Conservation (phyloP, 2,797 vertebrate species). For the Glyptemys insculpta region DNA sequence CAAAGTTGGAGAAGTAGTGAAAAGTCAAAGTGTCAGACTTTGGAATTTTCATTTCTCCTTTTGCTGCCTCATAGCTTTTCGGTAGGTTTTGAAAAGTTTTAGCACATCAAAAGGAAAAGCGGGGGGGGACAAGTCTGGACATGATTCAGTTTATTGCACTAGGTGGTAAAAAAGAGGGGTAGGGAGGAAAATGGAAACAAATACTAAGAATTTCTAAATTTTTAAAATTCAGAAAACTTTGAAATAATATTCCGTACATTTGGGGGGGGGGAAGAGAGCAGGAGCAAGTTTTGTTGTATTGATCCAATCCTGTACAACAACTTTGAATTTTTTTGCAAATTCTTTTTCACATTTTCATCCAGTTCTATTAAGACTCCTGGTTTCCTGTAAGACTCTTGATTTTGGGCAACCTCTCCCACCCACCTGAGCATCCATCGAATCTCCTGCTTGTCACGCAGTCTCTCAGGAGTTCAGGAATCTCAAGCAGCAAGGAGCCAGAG, state of each 20-base stretch:
- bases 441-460: not conserved
- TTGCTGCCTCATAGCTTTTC: conserved; percentile 34
- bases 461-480: not conserved
- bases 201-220: not conserved
- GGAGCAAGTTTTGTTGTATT: not conserved
- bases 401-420: not conserved
- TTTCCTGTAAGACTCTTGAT: not conserved
- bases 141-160: not conserved
- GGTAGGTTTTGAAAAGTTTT: conserved; percentile 22
- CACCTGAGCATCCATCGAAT: not conserved
- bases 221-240: not conserved
- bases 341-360: not conserved
- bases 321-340: not conserved
- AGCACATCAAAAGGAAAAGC: not conserved
- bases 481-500: not conserved
- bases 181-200: not conserved
- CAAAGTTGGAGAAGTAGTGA: conserved; percentile 40
- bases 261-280: no score
- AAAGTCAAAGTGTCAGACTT: conserved; percentile 13
- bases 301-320: not conserved
- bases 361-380: not conserved
- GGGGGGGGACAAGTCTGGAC: not conserved
- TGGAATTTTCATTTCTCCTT: conserved; percentile 33
- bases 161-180: rapidly evolving
- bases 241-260: not conserved